Base-by-base conservation (phyloP, 2,113 vertebrate genomes). In the Sterna hirundo region DNA sequence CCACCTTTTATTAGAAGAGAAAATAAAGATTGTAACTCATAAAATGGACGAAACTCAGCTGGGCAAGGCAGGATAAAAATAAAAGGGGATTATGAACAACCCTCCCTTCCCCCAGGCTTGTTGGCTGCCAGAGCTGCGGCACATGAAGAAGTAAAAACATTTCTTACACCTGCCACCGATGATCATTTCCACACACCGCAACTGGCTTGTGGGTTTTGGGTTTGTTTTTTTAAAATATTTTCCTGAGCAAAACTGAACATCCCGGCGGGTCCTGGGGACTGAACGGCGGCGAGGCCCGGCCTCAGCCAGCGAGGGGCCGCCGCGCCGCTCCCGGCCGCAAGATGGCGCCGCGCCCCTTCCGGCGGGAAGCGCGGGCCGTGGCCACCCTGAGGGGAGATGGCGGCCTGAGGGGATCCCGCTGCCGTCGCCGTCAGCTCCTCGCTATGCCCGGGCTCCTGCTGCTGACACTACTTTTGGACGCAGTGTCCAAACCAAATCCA, bases 401-500 rank as follows among this genome's bases (percentile, higher is more conserved):
- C 14, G 13, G 23, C 51, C 29, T 54, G 18, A 32, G 55, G 58
- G 32, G 20, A 19, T 1, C 12, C 5, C 5, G 17, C 6, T 5
- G 23, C 49, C 13, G 47, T 20, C 47, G 5, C 3, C 4, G 1
- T 1, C 12, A 3, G 13, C 11, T 20, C 15, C 4, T 44, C 11
- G 0, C 23, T 6, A 0, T 6, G 21, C 19, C 47, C 10, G 0
- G 7, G 6, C 2, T 7, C 46, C 2, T 29, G n/a, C 3, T 29
- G n/a, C 2, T 26, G 60, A 4, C 30, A 13, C 1, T 8, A 3
- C 26, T 60, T 52, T 51, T 1, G 10, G 13, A 29, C 6, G 5
- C 29, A 5, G 38, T 3, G 55, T 12, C 38, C 42, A 49, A 75
- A 55, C 9, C 29, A 62, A 82, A 51, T 10, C 22, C 60, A n/a